Evolutionary conservation across 2,888 invertebrate species (phyloP).

Genomic region (Mystacides longicornis): DNA sequence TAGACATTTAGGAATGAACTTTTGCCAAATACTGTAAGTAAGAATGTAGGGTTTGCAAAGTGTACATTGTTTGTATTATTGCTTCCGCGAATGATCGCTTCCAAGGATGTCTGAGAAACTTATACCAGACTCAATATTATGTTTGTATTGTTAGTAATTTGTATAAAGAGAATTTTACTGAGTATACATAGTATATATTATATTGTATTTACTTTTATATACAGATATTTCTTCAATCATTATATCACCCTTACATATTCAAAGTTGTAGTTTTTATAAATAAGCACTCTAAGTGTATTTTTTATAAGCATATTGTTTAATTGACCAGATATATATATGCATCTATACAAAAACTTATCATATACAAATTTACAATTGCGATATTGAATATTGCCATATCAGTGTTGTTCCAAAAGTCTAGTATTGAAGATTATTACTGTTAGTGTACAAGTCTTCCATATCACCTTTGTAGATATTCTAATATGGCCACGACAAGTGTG

Average conservation of each 20-base stretch:
- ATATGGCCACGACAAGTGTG: slow-evolving; percentile 24
- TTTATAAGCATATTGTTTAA: slow-evolving; percentile 27
- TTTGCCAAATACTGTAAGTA: slow-evolving; percentile 17
- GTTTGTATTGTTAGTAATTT: neutral
- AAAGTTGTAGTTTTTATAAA: slow-evolving; percentile 20
- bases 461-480: slow-evolving; percentile 29
- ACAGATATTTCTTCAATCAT: slow-evolving; percentile 4
- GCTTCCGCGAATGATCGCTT: slow-evolving; percentile 12
- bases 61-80: neutral
- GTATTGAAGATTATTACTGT: slow-evolving; percentile 15
- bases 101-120: slow-evolving; percentile 1
- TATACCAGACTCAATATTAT: too few species aligned
- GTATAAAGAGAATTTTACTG: neutral
- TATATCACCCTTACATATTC: slow-evolving; percentile 26
- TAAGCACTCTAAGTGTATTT: slow-evolving; percentile 24
- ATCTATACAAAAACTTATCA: neutral
- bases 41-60: neutral
- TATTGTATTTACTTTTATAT: neutral
- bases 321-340: slow-evolving; percentile 2
- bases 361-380: slow-evolving; percentile 10
- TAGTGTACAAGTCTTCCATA: slow-evolving; percentile 42
- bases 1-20: slow-evolving; percentile 12
- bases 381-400: slow-evolving; percentile 46
- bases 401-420: slow-evolving; percentile 38
- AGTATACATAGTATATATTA: neutral